phyloP scores from a whole-genome alignment of 2,888 invertebrate genomes.

The Escarpia spicata region DNA sequence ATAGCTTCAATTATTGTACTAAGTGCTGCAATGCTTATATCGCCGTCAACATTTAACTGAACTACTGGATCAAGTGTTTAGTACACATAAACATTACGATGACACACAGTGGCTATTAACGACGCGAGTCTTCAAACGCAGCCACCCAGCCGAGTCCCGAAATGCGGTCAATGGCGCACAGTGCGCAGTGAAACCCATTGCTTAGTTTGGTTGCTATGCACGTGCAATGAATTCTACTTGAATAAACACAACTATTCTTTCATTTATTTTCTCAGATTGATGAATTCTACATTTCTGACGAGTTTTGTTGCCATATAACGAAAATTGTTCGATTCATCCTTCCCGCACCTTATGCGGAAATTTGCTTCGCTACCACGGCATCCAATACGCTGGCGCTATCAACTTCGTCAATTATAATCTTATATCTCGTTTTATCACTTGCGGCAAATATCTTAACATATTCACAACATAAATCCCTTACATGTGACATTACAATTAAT shows the following conservation, averaged over 20 bases:
- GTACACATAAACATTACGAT: neutral
- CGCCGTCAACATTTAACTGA: neutral
- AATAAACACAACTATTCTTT: neutral
- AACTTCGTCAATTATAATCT: neutral
- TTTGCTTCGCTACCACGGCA: neutral
- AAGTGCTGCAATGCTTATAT: neutral
- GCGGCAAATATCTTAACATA: neutral
- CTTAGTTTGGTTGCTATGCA: too few relatives aligned
- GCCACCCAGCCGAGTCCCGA: neutral
- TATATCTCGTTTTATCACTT: neutral
- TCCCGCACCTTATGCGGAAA: neutral
- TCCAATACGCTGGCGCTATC: neutral
- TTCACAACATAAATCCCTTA: neutral
- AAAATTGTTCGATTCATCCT: neutral
- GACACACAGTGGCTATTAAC: neutral
- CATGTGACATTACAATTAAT: neutral
- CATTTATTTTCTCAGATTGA: neutral
- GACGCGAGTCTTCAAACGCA: neutral
- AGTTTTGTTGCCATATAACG: neutral
- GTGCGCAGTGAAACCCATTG: neutral
- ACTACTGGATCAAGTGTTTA: too few relatives aligned
- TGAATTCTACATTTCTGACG: neutral
- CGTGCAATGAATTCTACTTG: too few relatives aligned
- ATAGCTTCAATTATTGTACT: neutral
- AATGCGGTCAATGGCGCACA: neutral